phyloP scores from a whole-genome alignment of 2,888 invertebrate species.

The Netelia fuscicornis region DNA sequence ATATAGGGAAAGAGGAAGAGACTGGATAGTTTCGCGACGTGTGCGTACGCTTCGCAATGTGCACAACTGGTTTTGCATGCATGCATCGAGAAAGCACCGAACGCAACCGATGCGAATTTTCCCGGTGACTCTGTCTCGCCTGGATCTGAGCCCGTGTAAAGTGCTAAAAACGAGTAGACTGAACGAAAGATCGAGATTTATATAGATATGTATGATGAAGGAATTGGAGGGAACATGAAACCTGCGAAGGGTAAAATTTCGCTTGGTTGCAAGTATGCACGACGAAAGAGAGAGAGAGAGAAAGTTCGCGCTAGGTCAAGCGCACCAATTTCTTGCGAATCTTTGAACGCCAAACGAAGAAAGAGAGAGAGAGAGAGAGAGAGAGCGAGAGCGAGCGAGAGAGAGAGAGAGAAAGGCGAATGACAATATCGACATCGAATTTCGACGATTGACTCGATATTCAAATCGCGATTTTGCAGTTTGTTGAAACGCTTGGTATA shows the following conservation, averaged over 20 bases:
- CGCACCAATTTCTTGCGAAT: constrained; percentile 47
- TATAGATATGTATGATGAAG: neutral
- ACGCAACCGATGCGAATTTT: constrained; percentile 15
- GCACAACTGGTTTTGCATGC: constrained; percentile 19
- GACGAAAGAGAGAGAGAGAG: neutral
- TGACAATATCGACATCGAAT: neutral
- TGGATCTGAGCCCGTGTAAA: neutral
- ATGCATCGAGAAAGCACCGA: neutral
- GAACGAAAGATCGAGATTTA: constrained; percentile 3
- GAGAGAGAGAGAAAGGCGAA: neutral
- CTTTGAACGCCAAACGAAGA: constrained; percentile 22
- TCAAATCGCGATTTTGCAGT: constrained; percentile 13
- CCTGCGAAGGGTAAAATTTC: constrained; percentile 48
- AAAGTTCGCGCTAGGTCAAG: constrained; percentile 55
- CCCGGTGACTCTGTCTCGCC: neutral
- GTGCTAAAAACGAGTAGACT: constrained; percentile 21
- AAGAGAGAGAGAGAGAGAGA: constrained; percentile 7
- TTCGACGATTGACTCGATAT: constrained; percentile 58
- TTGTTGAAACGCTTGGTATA: neutral
- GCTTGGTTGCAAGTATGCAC: constrained; percentile 32
- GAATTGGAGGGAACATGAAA: constrained; percentile 29
- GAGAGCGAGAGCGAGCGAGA: neutral
- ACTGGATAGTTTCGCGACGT: neutral
- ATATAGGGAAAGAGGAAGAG: neutral
- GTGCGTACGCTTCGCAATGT: neutral